Base-by-base conservation (phyloP, 1,140 invertebrate species). In the Oedothorax gibbosus region DNA sequence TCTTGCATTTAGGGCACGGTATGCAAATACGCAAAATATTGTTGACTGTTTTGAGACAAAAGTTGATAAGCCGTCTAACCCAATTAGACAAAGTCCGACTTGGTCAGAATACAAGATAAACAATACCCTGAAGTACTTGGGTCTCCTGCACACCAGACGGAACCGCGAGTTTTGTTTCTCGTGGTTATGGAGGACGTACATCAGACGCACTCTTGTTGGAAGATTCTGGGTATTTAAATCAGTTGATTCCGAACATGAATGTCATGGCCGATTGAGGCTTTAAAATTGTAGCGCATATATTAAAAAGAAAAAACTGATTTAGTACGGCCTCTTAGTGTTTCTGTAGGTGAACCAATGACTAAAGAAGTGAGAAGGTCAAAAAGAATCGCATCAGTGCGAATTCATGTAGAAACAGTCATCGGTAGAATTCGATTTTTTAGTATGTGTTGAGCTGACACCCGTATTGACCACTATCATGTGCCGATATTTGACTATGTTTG, bases 131-230 rank as follows among this genome's bases (percentile, higher is more conserved):
- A 90, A 89, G 68, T 87, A 87, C 85, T 72, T 90, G 35, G 35
- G 1, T 35, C 35, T 35, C 35, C 35, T 35, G 35, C 35, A 88
- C 88, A 21, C 89, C 88, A 50, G 87, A 87, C 69, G 89, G 88
- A 18, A 81, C 84, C 35, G 87, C 89, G n/a, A 87, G 80, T 35
- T 35, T 35, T 35, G 35, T 35, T 35, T 35, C 35, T 35, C 35
- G 35, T 2, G 35, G 35, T 35, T 35, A 35, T 35, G 35, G 35
- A 35, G 35, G 35, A 35, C 35, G 35, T 5, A 35, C 35, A 35
- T 35, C 82, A 86, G 88, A 89, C 72, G 86, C 87, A 54, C 87
- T 81, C 72, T 87, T 89, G 35, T 87, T 88, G 3, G 85, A 87
- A 83, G 68, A 88, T 35, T 87, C 79, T 80, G 88, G 88, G 7